Base-by-base conservation (phyloP, 2,113 vertebrate species). In the Ranitomeya variabilis region DNA sequence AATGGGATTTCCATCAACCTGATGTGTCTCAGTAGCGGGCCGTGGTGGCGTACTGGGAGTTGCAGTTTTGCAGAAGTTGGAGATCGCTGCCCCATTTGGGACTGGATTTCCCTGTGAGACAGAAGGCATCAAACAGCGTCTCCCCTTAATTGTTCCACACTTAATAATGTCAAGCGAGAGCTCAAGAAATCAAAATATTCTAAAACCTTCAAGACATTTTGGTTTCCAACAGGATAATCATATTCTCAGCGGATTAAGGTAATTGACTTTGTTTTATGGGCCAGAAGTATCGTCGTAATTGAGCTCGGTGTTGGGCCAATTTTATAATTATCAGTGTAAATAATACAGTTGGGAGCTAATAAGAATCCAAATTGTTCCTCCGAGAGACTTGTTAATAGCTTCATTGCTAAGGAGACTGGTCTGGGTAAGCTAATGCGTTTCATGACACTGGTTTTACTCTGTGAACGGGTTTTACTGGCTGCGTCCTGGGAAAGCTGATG, bases 251-350 rank as follows among this genome's bases (percentile, higher is more conserved):
- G 81, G 54, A 76, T 89, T 88, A 83, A 89, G 81, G 81, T 90
- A 85, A 84, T 90, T 89, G 55, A 83, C 91, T 91, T 85, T 85
- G 89, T 85, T 89, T 91, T 76, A 67, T 90, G 80, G 85, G 89
- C 89, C 69, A 45, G 87, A 52, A 77, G 54, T 83, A 16, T 91
- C 10, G 13, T 84, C 90, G 89, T 52, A 7, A n/a, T 31, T 85
- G 83, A 80, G 54, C 19, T 73, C 15, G 78, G 83, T 91, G 10
- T 81, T 90, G 54, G 91, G 80, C 73, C 78, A 74, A 37, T 74
- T 90, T 60, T 69, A 78, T 92, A 90, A 90, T 90, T 91, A 90
- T 90, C 89, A 90, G 86, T 73, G 55, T 74, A 87, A 85, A 85
- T 85, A 85, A 85, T 85, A 85, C 83, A 85, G 67, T 85, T 74